Base-by-base conservation (phyloP, 2,888 invertebrate genomes). In the Drosophila cyrtoloma region DNA sequence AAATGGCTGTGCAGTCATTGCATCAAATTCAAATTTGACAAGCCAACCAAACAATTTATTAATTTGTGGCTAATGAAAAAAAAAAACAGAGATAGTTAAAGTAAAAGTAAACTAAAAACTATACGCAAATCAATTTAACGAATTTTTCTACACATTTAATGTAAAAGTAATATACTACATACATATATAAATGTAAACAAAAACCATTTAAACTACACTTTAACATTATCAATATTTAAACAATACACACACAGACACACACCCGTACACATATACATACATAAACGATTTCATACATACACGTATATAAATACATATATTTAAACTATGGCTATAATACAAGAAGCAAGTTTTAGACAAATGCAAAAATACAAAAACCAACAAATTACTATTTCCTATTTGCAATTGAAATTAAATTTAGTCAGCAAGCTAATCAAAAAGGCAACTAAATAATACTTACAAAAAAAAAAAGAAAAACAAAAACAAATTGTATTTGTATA, bases 71-170 rank as follows among this genome's bases (percentile, higher is more conserved):
- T 71, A 68, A 75, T 56, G 58, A 50, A 32, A 35, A 53, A 59
- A 59, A 59, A n/a, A 66, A 66, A 39, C 52, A n/a, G 35, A 44
- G 50, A 77, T 63, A 42, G 22, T 42, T 61, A 59, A 42, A 57
- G 33, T 28, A 58, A 47, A 68, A 37, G 12, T 37, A 52, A 75
- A 75, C 66, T 56, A 82, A 65, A 70, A 74, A 77, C 73, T 81
- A 81, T 71, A 90, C 81, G 86, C 89, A 86, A 90, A 90, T 86
- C 86, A 90, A 90, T 89, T 90, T 84, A 86, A 89, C 86, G 86
- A 86, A 86, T 86, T 86, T 86, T 86, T 86, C 89, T 86, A 86
- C 90, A 86, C 87, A 90, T 86, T 81, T 83, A 89, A 90, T 90
- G 84, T 90, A 90, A 86, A 78, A 75, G 68, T 88, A 89, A 72